Evolutionary conservation across 2,888 invertebrate species (phyloP).

Genomic region (Allolobophora icterica): DNA sequence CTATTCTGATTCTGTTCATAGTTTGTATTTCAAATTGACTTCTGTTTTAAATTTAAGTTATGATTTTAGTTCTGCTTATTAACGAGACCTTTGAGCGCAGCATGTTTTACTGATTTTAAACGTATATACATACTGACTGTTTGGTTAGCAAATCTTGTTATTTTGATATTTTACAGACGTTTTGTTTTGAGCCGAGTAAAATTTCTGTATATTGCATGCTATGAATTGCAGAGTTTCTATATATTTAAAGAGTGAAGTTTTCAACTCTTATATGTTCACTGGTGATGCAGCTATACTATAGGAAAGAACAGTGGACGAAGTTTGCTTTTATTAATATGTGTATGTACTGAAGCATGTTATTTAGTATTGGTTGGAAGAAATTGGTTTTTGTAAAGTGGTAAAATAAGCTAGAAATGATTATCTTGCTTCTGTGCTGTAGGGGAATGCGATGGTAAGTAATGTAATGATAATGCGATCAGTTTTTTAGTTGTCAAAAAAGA

Average conservation of each 20-base stretch:
- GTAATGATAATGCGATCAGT: not conserved
- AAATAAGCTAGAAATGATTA: not conserved
- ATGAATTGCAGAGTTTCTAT: not conserved
- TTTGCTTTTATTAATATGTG: conserved; percentile 8
- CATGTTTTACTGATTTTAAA: not conserved
- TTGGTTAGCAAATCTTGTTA: not conserved
- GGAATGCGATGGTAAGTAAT: no score
- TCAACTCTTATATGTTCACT: not conserved
- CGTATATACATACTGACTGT: not conserved
- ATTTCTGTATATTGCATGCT: not conserved
- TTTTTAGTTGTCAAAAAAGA: not conserved
- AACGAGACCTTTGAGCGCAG: not conserved
- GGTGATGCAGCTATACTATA: not conserved
- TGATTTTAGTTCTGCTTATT: not conserved
- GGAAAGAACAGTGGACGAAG: not conserved
- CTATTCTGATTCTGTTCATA: not conserved
- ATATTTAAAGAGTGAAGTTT: not conserved
- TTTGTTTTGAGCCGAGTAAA: not conserved
- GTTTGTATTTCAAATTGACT: not conserved
- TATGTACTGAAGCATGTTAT: not conserved
- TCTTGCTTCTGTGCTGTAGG: no score
- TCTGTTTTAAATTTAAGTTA: conserved; percentile 3
- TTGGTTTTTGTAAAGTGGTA: not conserved
- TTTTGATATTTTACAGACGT: not conserved
- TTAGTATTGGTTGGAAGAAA: conserved; percentile 7